Conservation (phyloP, 2,113 vertebrate species). For the Solea senegalensis region DNA sequence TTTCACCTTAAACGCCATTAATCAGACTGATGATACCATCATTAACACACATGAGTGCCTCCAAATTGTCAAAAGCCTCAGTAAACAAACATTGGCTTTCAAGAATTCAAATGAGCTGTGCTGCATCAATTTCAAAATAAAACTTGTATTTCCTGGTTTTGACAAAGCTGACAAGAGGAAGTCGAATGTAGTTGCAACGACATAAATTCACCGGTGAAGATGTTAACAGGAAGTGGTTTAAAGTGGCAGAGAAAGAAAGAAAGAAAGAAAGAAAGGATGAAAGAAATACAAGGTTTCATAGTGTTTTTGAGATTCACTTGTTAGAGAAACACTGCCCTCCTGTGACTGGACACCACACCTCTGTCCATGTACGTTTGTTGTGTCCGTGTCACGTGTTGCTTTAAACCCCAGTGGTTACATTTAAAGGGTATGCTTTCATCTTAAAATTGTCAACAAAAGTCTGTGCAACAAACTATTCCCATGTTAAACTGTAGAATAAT, state of each 20-base stretch:
- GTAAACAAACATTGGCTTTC: not conserved
- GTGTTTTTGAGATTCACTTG: constrained; percentile 6
- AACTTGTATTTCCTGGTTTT: not conserved
- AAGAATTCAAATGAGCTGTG: not conserved
- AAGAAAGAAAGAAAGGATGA: too few species aligned
- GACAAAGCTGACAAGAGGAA: not conserved
- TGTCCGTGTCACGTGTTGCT: not conserved
- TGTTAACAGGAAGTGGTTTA: not conserved
- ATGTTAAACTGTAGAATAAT: too few species aligned
- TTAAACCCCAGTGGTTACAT: not conserved
- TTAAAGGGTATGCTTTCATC: not conserved
- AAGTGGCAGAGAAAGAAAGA: not conserved
- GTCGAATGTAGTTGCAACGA: not conserved
- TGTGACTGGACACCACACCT: constrained; percentile 34
- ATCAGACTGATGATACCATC: constrained; percentile 8
- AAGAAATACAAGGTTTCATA: not conserved
- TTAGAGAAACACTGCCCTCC: constrained; percentile 52
- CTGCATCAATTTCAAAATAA: not conserved
- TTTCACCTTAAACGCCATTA: not conserved
- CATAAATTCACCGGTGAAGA: not conserved
- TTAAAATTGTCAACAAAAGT: not conserved
- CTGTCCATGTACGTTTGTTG: not conserved
- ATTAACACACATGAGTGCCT: constrained; percentile 3
- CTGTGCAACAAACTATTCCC: not conserved
- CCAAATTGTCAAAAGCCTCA: not conserved